These are phyloP conservation scores for Thalpophila matura DNA, from an alignment of 2,888 invertebrate genomes.

Conservation along the genomic window DNA sequence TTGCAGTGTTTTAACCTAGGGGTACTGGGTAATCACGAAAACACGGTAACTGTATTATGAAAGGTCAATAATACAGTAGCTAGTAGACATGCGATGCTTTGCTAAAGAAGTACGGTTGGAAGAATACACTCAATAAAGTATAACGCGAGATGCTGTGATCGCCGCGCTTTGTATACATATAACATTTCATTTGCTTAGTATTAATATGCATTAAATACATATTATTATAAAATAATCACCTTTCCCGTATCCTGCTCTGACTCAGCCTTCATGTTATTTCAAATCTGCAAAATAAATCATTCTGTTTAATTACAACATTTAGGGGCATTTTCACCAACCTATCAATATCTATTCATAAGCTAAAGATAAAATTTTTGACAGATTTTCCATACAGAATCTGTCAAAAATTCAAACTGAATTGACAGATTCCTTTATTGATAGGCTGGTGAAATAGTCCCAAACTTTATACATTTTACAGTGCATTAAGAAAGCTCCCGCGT, in stretches of 20 bases:
- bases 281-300: slow-evolving; percentile 51
- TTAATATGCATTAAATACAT: slow-evolving; percentile 63
- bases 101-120: slow-evolving; percentile 9
- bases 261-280: slow-evolving; percentile 61
- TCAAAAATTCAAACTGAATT: too few species aligned
- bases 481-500: too few species aligned
- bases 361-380: too few species aligned
- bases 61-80: slow-evolving; percentile 7
- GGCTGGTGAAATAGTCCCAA: too few species aligned
- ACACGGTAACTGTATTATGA: slow-evolving; percentile 11
- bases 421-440: too few species aligned
- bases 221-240: slow-evolving; percentile 46
- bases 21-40: slow-evolving; percentile 21
- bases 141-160: background rate
- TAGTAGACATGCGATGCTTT: slow-evolving; percentile 8
- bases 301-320: too few species aligned
- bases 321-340: too few species aligned
- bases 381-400: too few species aligned
- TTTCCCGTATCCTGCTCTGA: slow-evolving; percentile 44
- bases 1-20: slow-evolving; percentile 12
- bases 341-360: too few species aligned
- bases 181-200: slow-evolving; percentile 25
- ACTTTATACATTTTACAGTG: too few species aligned
- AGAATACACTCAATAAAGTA: slow-evolving; percentile 35
- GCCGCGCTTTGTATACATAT: slow-evolving; percentile 35